These are phyloP conservation scores for Thamnophis sirtalis DNA, from an alignment of 2,113 vertebrate genomes.

Conservation along the genomic window DNA sequence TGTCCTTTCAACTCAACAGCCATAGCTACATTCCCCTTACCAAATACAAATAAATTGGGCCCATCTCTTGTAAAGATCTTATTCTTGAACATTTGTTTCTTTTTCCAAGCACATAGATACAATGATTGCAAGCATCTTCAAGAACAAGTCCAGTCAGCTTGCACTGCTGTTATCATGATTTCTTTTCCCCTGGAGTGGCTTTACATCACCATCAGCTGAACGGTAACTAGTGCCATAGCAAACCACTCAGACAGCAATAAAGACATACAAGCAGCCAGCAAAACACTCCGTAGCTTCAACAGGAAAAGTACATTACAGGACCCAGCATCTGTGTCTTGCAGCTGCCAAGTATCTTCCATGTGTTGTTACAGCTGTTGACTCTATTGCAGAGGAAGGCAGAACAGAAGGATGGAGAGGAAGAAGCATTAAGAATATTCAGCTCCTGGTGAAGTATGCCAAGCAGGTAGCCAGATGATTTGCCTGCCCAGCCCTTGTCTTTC, in stretches of 20 bases:
- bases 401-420: constrained; percentile 69
- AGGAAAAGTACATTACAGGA: constrained; percentile 61
- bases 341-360: constrained; percentile 78
- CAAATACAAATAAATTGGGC: constrained; percentile 47
- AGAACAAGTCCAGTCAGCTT: constrained; percentile 43
- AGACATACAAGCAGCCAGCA: constrained; percentile 70
- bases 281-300: constrained; percentile 61
- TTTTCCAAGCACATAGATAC: constrained; percentile 22
- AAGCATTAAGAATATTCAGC: constrained; percentile 64
- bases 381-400: constrained; percentile 62
- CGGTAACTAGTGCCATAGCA: constrained; percentile 53
- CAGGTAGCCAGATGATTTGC: constrained; percentile 61
- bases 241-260: constrained; percentile 63
- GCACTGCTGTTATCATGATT: constrained; percentile 51
- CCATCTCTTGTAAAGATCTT: constrained; percentile 5
- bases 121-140: constrained; percentile 39
- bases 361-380: constrained; percentile 76
- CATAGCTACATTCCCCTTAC: not conserved
- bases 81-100: constrained; percentile 29
- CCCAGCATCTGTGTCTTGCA: constrained; percentile 77
- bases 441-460: constrained; percentile 57
- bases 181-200: constrained; percentile 47
- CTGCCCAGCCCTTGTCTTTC: constrained; percentile 29
- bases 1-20: not conserved
- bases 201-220: constrained; percentile 54